Evolutionary conservation across 2,113 vertebrate species (phyloP), one percentile per base, ranked within the genome.

Genomic region (Odontesthes bonariensis): DNA sequence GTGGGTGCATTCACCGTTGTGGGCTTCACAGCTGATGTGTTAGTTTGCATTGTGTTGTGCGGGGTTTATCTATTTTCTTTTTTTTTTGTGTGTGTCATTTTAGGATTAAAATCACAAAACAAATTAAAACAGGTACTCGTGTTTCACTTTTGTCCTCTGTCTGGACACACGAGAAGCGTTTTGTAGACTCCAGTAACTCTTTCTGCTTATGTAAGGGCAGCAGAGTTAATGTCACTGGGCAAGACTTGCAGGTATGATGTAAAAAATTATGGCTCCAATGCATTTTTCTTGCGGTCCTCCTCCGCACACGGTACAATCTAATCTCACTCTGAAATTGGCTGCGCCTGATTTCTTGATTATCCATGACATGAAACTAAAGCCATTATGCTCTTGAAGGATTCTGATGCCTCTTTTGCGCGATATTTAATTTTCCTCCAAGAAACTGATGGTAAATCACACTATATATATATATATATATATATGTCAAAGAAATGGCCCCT

Each of bases 301-400:
- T 4, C 12, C 35, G 40, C 46, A 70, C n/a, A 13, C 8, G 66
- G 3, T 47, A 51, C 16, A 33, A 47, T 62, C 42, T 69, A 66
- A 69, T 66, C 17, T 33, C 57, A 11, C 59, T 61, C 42, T 74
- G 61, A 55, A 59, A 53, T 52, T 23, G 35, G 32, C 49, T 9
- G 13, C 22, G 1, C 68, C 49, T 77, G 53, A 63, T 66, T 73
- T 64, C 16, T n/a, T 57, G 73, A 46, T 73, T 64, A 58, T 55
- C 59, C 47, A 6, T 6, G 6, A 40, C 19, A 6, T 69, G 57
- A 75, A 69, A 75, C 53, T 44, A 38, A 67, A 61, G 33, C 17
- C 33, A 23, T 49, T 62, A 47, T 54, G 56, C 16, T 47, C 11
- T 32, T 32, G 20, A 46, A 31, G 27, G 58, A 31, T 62, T 53